Evolutionary conservation across 2,888 invertebrate species (phyloP).

Genomic region (Pharmacophagus antenor): DNA sequence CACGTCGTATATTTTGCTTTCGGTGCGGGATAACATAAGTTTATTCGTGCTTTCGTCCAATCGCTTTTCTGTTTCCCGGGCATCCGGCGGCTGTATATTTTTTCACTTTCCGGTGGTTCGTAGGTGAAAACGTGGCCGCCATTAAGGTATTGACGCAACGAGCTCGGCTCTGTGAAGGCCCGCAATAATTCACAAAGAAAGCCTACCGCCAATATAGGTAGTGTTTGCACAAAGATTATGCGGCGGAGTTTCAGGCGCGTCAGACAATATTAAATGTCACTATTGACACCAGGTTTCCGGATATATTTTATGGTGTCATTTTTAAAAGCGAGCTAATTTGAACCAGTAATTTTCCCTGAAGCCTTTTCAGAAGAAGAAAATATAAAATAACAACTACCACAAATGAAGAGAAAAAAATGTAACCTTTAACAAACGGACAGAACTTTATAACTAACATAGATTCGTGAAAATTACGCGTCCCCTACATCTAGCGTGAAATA

Average conservation of each 20-base stretch:
- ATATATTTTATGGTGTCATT: too few species aligned
- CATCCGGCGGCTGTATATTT: constrained; percentile 48
- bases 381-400: too few species aligned
- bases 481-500: too few species aligned
- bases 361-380: too few species aligned
- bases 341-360: too few species aligned
- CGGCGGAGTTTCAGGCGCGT: background rate
- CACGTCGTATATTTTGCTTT: background rate
- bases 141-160: constrained; percentile 72
- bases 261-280: background rate
- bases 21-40: constrained; percentile 18
- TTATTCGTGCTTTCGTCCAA: constrained; percentile 14
- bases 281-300: too few species aligned
- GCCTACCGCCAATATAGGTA: constrained; percentile 59
- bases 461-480: too few species aligned
- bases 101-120: constrained; percentile 63
- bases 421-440: too few species aligned
- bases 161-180: constrained; percentile 51
- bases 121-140: constrained; percentile 58
- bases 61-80: constrained; percentile 42
- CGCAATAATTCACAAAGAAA: constrained; percentile 78
- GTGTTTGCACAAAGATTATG: constrained; percentile 49
- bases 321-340: too few species aligned
- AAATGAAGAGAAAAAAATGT: too few species aligned
- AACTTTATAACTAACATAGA: too few species aligned